A percentile compares a stretch with the other conserved stretches of the same genome.
phyloP scores from a whole-genome alignment of 2,113 vertebrate species.

The Pipra filicauda region DNA sequence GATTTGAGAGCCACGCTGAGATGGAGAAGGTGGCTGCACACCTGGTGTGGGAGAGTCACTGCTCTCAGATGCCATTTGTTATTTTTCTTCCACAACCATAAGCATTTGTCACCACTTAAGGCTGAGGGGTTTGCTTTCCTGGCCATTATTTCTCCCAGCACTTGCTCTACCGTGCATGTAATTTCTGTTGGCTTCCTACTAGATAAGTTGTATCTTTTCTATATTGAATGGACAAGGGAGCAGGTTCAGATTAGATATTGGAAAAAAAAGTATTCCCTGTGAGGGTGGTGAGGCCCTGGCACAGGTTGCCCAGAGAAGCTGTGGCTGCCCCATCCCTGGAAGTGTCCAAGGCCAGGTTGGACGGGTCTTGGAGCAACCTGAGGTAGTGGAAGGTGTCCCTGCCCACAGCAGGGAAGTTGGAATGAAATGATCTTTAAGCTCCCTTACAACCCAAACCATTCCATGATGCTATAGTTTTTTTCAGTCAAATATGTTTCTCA shows the following conservation, averaged over 20 bases:
- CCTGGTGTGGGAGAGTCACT: neutral
- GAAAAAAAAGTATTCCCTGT: neutral
- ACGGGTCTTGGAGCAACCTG: fast-evolving
- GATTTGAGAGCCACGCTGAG: neutral
- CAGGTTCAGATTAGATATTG: neutral
- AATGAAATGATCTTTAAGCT: fast-evolving
- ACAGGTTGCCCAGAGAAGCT: neutral
- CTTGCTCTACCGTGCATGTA: neutral
- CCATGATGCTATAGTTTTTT: neutral
- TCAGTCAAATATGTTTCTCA: neutral
- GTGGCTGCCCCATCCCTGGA: neutral
- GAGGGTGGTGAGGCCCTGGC: neutral
- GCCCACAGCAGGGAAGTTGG: neutral
- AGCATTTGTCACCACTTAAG: neutral
- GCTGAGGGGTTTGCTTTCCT: neutral
- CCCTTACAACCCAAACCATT: neutral
- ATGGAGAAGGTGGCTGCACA: neutral
- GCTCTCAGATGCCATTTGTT: neutral
- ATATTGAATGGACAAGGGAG: neutral
- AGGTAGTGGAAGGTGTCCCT: neutral
- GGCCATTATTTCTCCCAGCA: neutral
- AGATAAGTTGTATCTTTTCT: neutral
- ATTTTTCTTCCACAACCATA: neutral
- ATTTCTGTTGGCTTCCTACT: neutral
- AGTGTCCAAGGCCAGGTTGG: neutral